phyloP scores from a whole-genome alignment of 2,113 vertebrate genomes.

The Chlamydotis undulata region DNA sequence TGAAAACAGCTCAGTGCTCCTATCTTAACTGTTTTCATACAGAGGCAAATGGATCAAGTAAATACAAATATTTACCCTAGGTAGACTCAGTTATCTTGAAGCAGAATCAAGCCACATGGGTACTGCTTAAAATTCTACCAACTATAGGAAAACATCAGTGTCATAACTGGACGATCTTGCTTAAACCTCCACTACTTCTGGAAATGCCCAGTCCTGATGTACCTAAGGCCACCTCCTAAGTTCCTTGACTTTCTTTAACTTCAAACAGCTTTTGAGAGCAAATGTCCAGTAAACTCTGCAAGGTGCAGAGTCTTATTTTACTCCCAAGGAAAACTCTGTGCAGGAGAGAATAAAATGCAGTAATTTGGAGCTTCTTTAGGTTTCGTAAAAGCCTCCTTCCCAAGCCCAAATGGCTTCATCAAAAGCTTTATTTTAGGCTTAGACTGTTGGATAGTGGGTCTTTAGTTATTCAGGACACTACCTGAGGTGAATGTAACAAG shows the following conservation, averaged over 20 bases:
- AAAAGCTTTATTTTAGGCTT: background rate
- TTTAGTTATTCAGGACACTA: background rate
- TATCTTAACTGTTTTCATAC: background rate
- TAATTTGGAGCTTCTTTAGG: background rate
- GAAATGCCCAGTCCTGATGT: background rate
- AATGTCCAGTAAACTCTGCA: background rate
- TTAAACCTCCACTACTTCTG: background rate
- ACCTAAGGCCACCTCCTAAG: background rate
- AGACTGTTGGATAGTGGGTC: background rate
- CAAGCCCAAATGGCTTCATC: accelerated
- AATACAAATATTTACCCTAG: background rate
- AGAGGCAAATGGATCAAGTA: background rate
- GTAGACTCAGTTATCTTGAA: background rate
- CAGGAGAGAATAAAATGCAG: background rate
- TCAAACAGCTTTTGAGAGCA: background rate
- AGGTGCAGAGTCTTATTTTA: background rate
- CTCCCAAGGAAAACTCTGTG: background rate
- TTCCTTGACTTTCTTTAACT: background rate
- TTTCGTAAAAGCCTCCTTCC: background rate
- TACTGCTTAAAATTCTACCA: background rate
- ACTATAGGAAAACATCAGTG: background rate
- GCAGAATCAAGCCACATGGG: background rate
- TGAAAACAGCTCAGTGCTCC: background rate
- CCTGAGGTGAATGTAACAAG: background rate
- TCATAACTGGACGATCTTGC: background rate